Evolutionary conservation across 23 tunicate genomes (phyloP).

Genomic region (Ascidia mentula): DNA sequence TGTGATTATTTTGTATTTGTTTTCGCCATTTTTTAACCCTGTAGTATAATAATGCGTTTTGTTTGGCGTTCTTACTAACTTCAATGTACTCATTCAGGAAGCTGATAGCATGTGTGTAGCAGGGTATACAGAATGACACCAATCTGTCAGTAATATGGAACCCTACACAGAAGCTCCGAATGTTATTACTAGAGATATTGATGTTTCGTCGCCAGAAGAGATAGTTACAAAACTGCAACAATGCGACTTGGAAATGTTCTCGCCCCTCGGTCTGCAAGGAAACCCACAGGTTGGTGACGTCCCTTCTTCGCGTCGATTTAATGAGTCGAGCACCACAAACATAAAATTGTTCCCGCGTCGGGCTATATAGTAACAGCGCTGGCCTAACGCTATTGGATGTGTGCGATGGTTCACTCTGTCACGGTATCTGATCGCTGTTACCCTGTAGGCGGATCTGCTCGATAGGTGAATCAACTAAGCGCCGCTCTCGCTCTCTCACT

Average conservation of each 20-base stretch:
- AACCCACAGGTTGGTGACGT: neutral
- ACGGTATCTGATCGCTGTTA: slow-evolving; percentile 40
- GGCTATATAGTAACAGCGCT: neutral
- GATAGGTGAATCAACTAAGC: slow-evolving; percentile 43
- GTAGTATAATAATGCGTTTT: no score
- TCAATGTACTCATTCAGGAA: no score
- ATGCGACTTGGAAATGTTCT: slow-evolving; percentile 79
- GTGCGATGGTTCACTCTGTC: slow-evolving; percentile 41
- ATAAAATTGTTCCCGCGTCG: neutral
- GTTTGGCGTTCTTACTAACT: no score
- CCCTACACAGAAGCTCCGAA: slow-evolving; percentile 88
- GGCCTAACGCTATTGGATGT: slow-evolving; percentile 9
- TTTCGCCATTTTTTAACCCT: no score
- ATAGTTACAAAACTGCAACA: slow-evolving; percentile 46
- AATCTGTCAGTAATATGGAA: no score
- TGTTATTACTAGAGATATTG: slow-evolving; percentile 60
- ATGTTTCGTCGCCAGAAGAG: slow-evolving; percentile 31
- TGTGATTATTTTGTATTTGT: no score
- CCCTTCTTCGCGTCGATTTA: neutral
- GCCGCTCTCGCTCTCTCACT: slow-evolving; percentile 1
- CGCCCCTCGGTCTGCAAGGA: slow-evolving; percentile 5
- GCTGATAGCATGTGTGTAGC: no score
- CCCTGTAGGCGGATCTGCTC: slow-evolving; percentile 53
- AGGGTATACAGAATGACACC: no score
- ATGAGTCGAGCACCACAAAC: slow-evolving; percentile 4